These are phyloP conservation scores for Mystacides longicornis DNA, from an alignment of 2,888 invertebrate species.

Conservation along the genomic window DNA sequence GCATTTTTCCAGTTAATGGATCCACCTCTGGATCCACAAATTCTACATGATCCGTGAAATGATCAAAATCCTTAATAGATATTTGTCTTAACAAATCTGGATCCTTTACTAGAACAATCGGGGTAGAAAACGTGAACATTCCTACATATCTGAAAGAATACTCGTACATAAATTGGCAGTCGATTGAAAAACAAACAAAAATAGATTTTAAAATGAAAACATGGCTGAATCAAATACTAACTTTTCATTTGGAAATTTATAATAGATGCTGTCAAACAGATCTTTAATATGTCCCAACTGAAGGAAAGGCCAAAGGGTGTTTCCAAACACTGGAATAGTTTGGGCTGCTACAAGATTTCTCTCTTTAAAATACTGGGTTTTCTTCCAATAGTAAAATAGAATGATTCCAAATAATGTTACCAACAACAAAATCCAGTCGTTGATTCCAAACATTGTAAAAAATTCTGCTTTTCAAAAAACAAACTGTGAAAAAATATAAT, in stretches of 20 bases:
- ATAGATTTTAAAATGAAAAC: too few species aligned
- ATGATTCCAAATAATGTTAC: constrained; percentile 2
- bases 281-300: constrained; percentile 13
- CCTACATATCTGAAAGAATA: constrained; percentile 26
- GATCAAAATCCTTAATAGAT: constrained; percentile 31
- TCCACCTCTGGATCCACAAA: constrained; percentile 30
- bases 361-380: constrained; percentile 14
- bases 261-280: constrained; percentile 8
- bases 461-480: too few species aligned
- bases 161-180: not conserved
- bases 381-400: constrained; percentile 8
- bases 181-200: too few species aligned
- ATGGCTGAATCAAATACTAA: constrained; percentile 1
- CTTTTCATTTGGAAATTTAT: constrained; percentile 14
- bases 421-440: constrained; percentile 7
- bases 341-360: constrained; percentile 10
- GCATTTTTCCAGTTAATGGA: constrained; percentile 29
- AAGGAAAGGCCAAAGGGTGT: constrained; percentile 15
- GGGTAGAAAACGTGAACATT: constrained; percentile 28
- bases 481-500: too few species aligned
- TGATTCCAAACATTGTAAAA: constrained; percentile 8
- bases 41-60: constrained; percentile 30
- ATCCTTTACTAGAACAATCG: constrained; percentile 30
- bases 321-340: constrained; percentile 24
- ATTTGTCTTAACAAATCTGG: constrained; percentile 31